These are phyloP conservation scores for Tetranychus piercei DNA, from an alignment of 2,888 invertebrate genomes.

Conservation along the genomic window DNA sequence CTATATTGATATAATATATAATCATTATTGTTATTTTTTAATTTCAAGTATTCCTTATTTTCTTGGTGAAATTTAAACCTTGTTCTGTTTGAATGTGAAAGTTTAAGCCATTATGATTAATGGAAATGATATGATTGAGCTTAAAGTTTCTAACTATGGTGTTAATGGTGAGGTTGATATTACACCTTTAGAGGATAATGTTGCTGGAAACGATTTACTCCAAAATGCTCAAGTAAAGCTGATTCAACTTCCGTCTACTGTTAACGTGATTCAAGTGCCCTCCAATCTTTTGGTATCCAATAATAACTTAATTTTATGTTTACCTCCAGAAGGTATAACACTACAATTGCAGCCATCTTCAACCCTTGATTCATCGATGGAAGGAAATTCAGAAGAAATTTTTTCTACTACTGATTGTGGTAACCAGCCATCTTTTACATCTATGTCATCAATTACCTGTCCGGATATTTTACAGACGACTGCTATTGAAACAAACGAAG, in stretches of 20 bases:
- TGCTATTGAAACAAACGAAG: neutral
- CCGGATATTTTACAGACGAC: neutral
- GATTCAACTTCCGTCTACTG: neutral
- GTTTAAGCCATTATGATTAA: too few species aligned
- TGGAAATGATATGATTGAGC: too few species aligned
- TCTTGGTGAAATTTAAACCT: too few species aligned
- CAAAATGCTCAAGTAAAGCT: neutral
- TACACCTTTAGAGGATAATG: neutral
- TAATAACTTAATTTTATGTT: constrained; percentile 4
- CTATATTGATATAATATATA: too few species aligned
- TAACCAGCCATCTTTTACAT: neutral
- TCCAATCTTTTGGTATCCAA: constrained; percentile 5
- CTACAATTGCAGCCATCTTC: neutral
- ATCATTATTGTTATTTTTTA: too few species aligned
- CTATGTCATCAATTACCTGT: neutral
- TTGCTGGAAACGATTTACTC: neutral
- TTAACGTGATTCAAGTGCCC: constrained; percentile 9
- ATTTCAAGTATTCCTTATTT: too few species aligned
- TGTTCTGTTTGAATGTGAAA: too few species aligned
- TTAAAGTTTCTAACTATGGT: neutral
- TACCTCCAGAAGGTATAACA: constrained; percentile 12
- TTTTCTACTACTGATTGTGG: neutral
- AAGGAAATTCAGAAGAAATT: neutral
- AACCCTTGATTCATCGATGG: neutral
- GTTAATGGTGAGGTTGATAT: neutral